phyloP scores from a whole-genome alignment of 2,113 vertebrate genomes.

The Cariama cristata region DNA sequence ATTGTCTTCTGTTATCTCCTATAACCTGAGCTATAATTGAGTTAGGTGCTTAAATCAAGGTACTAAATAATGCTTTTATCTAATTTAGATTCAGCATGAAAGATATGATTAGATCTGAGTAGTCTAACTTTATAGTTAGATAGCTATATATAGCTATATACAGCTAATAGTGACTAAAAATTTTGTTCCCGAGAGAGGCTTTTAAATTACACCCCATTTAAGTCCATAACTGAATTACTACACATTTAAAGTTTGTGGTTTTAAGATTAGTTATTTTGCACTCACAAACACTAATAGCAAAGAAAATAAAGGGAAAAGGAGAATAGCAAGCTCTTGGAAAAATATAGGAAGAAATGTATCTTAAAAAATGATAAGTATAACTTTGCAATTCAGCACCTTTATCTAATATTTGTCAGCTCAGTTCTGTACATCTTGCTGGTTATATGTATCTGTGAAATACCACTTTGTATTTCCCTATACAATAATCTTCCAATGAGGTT shows the following conservation, averaged over 20 bases:
- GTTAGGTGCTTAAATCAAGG: neutral
- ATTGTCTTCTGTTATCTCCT: neutral
- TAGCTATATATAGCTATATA: too few species aligned
- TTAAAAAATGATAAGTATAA: neutral
- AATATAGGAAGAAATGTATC: neutral
- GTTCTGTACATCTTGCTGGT: neutral
- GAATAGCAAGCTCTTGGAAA: neutral
- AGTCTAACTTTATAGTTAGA: neutral
- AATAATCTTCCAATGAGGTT: neutral
- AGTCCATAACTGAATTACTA: neutral
- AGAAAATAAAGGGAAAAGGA: neutral
- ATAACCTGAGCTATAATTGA: neutral
- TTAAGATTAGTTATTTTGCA: neutral
- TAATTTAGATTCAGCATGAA: neutral
- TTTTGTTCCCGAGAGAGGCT: neutral
- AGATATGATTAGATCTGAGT: neutral
- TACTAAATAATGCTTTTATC: neutral
- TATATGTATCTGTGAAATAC: neutral
- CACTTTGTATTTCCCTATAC: neutral
- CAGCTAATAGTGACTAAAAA: neutral
- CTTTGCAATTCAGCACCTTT: neutral
- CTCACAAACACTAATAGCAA: neutral
- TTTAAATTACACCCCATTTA: neutral
- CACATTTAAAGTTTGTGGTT: neutral
- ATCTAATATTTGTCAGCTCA: neutral